Conservation (phyloP, 2,113 vertebrate species). For the Poecile atricapillus region DNA sequence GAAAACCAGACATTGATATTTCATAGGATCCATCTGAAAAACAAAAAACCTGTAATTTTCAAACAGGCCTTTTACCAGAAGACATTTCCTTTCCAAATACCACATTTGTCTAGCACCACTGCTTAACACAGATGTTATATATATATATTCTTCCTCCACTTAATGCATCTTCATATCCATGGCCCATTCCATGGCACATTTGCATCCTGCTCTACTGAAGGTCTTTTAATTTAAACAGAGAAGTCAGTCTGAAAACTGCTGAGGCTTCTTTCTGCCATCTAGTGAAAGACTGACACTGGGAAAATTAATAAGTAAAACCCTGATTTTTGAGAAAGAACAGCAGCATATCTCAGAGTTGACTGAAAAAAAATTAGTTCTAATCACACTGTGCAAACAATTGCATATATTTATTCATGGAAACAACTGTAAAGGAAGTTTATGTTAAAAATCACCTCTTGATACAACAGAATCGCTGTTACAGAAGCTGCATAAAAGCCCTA, state of each 20-base stretch:
- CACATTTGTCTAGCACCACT: background rate
- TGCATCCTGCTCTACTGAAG: background rate
- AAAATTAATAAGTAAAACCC: background rate
- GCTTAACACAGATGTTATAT: background rate
- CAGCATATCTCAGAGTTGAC: background rate
- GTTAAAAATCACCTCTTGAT: background rate
- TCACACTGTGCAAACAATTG: background rate
- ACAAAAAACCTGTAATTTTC: background rate
- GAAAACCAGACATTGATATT: conserved; percentile 89
- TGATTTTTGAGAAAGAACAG: background rate
- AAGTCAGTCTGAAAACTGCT: background rate
- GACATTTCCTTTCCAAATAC: background rate
- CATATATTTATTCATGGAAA: background rate
- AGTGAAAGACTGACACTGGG: background rate
- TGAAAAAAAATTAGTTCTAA: background rate
- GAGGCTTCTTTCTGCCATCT: background rate
- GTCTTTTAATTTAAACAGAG: background rate
- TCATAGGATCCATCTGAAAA: conserved; percentile 81
- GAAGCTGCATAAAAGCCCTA: background rate
- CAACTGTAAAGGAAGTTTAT: background rate
- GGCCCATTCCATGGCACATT: background rate
- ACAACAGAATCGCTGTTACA: background rate
- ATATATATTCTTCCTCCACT: background rate
- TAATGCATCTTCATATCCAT: background rate
- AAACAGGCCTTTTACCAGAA: background rate